Evolutionary conservation across 64 coral and sea anemone genomes (phyloP).

Genomic region (Stylophora pistillata): DNA sequence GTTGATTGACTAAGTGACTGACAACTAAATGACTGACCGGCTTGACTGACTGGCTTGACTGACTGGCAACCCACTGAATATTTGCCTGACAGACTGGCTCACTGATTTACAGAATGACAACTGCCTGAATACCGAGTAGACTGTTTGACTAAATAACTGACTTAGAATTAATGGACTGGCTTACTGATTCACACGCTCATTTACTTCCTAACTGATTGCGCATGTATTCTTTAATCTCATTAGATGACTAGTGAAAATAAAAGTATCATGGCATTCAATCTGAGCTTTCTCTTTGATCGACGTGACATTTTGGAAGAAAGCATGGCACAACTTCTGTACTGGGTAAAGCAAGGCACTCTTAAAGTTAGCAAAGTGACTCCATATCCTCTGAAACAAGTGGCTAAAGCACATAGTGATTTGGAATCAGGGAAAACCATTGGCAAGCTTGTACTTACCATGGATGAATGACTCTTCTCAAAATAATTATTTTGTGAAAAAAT

Average conservation of each 20-base stretch:
- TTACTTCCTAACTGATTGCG: not conserved
- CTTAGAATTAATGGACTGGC: not conserved
- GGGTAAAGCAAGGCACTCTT: constrained; percentile 74
- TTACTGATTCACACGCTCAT: not conserved
- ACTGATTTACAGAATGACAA: not conserved
- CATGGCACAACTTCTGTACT: constrained; percentile 77
- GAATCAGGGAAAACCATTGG: constrained; percentile 95
- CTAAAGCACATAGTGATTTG: constrained; percentile 82
- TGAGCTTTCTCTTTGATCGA: constrained; percentile 92
- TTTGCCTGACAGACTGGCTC: not conserved
- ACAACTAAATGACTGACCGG: not conserved
- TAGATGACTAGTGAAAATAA: constrained; percentile 92
- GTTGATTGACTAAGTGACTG: too few species aligned
- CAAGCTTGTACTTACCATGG: constrained; percentile 93
- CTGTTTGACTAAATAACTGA: not conserved
- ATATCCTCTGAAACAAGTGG: constrained; percentile 81
- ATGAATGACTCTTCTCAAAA: not conserved
- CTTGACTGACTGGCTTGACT: not conserved
- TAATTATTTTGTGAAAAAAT: too few species aligned
- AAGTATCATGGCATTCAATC: constrained; percentile 95
- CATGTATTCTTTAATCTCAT: not conserved
- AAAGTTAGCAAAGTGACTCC: constrained; percentile 74
- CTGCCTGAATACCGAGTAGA: not conserved
- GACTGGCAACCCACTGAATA: not conserved
- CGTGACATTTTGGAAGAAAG: constrained; percentile 70